Percentiles rank a stretch among this genome's conserved stretches.
phyloP scores from a whole-genome alignment of 2,113 vertebrate genomes.

The Anser cygnoides region DNA sequence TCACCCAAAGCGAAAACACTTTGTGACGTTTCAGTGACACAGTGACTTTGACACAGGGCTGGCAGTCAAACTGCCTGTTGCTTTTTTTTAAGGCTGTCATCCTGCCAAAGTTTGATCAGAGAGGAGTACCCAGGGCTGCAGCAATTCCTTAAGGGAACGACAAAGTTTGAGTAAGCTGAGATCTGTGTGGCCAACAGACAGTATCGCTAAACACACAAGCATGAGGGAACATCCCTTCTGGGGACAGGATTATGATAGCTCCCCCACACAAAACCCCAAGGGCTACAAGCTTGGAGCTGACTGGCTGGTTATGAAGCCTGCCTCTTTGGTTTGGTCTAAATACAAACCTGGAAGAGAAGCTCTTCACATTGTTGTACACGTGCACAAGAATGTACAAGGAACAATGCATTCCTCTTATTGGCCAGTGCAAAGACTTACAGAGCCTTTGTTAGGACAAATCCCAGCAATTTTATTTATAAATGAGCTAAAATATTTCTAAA shows the following conservation, averaged over 20 bases:
- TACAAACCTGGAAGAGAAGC: neutral
- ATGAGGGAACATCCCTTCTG: neutral
- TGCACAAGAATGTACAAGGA: neutral
- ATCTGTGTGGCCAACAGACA: neutral
- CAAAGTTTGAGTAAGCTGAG: neutral
- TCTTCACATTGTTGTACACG: accelerated
- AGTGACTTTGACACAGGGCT: neutral
- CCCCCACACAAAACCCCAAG: neutral
- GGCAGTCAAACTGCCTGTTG: neutral
- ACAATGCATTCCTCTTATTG: neutral
- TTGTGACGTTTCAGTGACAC: neutral
- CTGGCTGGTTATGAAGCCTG: neutral
- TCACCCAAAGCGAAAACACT: neutral
- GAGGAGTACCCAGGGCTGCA: neutral
- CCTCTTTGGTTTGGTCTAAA: neutral
- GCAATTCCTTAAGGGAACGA: neutral
- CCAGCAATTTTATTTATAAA: neutral
- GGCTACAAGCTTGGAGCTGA: neutral
- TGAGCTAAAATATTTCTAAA: neutral
- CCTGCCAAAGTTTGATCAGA: neutral
- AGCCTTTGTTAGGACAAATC: neutral
- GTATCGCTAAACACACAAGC: neutral
- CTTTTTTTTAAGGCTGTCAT: neutral
- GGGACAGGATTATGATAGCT: neutral
- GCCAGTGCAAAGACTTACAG: neutral